Base-by-base conservation (phyloP, 2,797 vertebrate species). In the Enteromius viviparus region DNA sequence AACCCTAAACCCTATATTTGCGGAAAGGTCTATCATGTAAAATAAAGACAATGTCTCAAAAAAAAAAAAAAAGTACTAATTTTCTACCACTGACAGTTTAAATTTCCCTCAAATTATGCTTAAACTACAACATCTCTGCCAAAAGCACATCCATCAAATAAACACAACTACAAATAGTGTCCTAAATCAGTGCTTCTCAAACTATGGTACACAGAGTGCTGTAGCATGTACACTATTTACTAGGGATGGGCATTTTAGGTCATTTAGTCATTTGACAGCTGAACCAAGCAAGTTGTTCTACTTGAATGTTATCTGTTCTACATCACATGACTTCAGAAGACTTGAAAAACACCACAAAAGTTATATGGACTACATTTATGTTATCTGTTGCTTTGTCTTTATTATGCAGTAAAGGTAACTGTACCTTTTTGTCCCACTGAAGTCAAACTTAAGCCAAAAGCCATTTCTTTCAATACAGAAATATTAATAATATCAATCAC, bases 131-230 rank as follows among this genome's bases (percentile, higher is more conserved):
- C 45, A 68, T 37, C 12, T 68, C 32, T 40, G 62, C 32, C 45
- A 79, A 66, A 68, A 23, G 66, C 4, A 80, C 40, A 64, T 77
- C 26, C 21, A 76, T 76, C 34, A 64, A 47, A 47, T 29, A 45
- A 62, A 62, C 5, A 7, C 37, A 70, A 70, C 40, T 15, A 45
- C 37, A 32, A 45, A 47, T 17, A 34, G 64, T 37, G 26, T 58
- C 51, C 17, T 58, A 70, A 51, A 51, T 23, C 11, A 51, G 21
- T 1, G 45, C 9, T 51, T 78, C 42, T n/a, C 19, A 78, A 49
- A 49, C 9, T 47, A 0, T 47, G 23, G 37, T 64, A 47, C 37
- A 21, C 7, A 0, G 9, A 64, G 37, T 26, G n/a, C 55, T 2
- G 4, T 19, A 78, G 76, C 60, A 34, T 12, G 21, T 65, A 78